These are phyloP conservation scores for Geotrupes spiniger DNA, from an alignment of 2,888 invertebrate species.

Conservation along the genomic window DNA sequence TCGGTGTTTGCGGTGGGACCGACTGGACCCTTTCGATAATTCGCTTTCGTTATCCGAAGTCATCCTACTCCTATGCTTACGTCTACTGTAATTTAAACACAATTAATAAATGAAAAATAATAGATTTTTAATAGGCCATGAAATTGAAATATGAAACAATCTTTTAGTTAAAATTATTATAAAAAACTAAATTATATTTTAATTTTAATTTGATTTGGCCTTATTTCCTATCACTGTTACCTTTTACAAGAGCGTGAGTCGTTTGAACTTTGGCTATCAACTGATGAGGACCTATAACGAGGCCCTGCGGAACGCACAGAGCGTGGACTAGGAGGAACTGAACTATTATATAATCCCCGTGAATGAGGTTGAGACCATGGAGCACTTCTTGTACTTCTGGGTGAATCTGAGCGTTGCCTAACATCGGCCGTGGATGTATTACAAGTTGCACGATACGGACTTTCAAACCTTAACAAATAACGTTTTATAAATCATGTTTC, in stretches of 20 bases:
- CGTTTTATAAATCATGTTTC: conserved; percentile 4
- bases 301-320: conserved; percentile 72
- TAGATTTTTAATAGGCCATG: no score
- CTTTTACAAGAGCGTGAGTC: conserved; percentile 77
- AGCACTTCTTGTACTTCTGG: conserved; percentile 80
- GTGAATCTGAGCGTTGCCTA: conserved; percentile 60
- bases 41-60: conserved; percentile 91
- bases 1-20: conserved; percentile 72
- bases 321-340: conserved; percentile 67
- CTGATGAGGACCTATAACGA: conserved; percentile 72
- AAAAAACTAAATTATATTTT: no score
- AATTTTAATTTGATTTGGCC: no score
- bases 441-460: conserved; percentile 54
- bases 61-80: conserved; percentile 75
- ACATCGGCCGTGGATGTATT: conserved; percentile 52
- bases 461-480: conserved; percentile 48
- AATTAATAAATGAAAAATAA: no score
- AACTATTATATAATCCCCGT: conserved; percentile 66
- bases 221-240: no score
- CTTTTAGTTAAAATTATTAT: no score
- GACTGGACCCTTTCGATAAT: conserved; percentile 78
- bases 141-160: no score
- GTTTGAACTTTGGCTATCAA: conserved; percentile 87
- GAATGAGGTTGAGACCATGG: conserved; percentile 71
- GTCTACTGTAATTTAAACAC: conserved; percentile 38